A percentile compares a stretch with the other conserved stretches of the same genome.
Evolutionary conservation across 2,888 invertebrate genomes (phyloP).

Genomic region (Calliopum simillimum): DNA sequence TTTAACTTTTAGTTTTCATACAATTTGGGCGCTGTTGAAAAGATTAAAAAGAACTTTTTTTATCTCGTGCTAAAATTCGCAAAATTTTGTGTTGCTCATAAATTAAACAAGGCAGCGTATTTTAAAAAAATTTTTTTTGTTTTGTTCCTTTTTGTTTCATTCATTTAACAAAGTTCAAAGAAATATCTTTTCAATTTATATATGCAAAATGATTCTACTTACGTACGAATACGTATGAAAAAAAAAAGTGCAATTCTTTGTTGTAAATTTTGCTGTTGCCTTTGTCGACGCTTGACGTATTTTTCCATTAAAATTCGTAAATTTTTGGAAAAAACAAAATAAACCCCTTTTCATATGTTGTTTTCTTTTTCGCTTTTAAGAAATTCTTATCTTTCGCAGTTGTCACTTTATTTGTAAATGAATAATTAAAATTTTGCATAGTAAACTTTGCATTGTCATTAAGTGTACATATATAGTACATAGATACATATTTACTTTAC

Average conservation of each 20-base stretch:
- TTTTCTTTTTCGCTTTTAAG: not conserved
- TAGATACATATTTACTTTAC: too few species aligned
- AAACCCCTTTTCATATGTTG: not conserved
- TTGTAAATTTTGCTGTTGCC: conserved; percentile 29
- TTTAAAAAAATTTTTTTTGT: not conserved
- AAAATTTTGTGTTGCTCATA: conserved; percentile 15
- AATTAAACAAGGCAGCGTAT: conserved; percentile 16
- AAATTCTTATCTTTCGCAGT: conserved; percentile 11
- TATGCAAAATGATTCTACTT: conserved; percentile 1
- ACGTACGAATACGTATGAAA: too few species aligned
- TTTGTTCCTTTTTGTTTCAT: not conserved
- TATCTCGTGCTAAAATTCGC: too few species aligned
- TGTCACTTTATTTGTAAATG: not conserved
- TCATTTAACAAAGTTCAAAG: conserved; percentile 41
- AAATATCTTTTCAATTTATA: conserved; percentile 30
- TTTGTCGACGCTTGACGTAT: not conserved
- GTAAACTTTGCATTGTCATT: conserved; percentile 15
- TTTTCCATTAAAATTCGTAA: too few species aligned
- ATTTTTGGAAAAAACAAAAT: not conserved
- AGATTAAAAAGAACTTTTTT: too few species aligned
- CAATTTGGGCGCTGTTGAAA: too few species aligned
- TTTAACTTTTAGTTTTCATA: too few species aligned
- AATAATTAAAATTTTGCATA: conserved; percentile 17
- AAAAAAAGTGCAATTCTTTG: not conserved
- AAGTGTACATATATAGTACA: too few species aligned